Base-by-base conservation (phyloP, 2,888 invertebrate genomes). In the Catocala nupta region DNA sequence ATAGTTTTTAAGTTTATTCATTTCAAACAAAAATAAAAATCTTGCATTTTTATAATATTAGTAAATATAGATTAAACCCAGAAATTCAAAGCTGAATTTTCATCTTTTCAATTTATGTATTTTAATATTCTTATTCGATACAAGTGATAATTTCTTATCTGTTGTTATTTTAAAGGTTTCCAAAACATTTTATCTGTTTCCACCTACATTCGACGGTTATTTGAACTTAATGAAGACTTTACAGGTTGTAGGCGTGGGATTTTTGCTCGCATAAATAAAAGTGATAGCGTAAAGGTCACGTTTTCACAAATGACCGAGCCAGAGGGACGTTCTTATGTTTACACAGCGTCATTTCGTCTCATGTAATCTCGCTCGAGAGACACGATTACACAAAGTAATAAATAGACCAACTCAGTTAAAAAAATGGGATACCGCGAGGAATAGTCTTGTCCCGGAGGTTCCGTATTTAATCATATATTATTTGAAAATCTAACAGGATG, bases 231-330 rank as follows among this genome's bases (percentile, higher is more conserved):
- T 53, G 25, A 59, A 44, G 47, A 57, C 45, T 65, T 58, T 51
- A 47, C 13, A 62, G 50, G 12, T 65, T 55, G 39, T 33, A 50
- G 48, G 57, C 63, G 60, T 59, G 58, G 54, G 49, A 45, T 53
- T 52, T 39, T 58, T 52, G 11, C 52, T 47, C 10, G 11, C 16
- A 52, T 13, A 59, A 13, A 59, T 59, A 53, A 59, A 47, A 11
- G 47, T 33, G 2, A 47, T 47, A 42, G 12, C 47, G 42, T 11
- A 52, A 63, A 52, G 51, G 62, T 63, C 49, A 52, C 52, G 48
- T 53, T 63, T 63, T 49, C 12, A 47, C 50, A 53, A 63, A 39
- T 10, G 57, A 16, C 43, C 9, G 36, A 25, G 13, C 33, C 7
- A 1, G 49, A 0, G 12, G 52, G 13, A 47, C 12, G 44, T n/a